Evolutionary conservation across 2,113 vertebrate genomes (phyloP), one percentile per base, ranked within the genome.

Genomic region (Esox niger): DNA sequence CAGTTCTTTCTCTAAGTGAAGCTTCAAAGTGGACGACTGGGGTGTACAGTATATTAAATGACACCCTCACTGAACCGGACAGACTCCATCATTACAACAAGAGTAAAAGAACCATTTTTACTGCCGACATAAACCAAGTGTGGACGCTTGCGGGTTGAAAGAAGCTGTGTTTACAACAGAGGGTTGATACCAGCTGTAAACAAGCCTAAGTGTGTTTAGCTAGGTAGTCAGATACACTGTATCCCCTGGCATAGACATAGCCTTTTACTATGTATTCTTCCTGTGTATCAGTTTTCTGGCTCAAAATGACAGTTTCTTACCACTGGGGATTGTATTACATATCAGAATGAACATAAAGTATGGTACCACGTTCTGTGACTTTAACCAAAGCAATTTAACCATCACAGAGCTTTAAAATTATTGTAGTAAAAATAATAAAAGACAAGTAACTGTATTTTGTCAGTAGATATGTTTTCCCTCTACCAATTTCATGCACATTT

Each of bases 311-410:
- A 54, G 23, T 54, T 8, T 54, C 23, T 54, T n/a, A 49, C 13
- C 46, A 49, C 46, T 17, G 46, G n/a, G 49, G 6, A 67, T 73
- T 65, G 26, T 68, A 56, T 21, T 43, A 15, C 38, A 15, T 43
- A 15, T 43, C 3, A 17, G 38, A 43, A 43, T 10, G 38, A 43
- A 43, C n/a, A n/a, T n/a, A n/a, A n/a, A 43, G 17, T 43, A 17
- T 17, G 38, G 13, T 43, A 43, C 38, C n/a, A 4, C 17, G 38
- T 43, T 43, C 15, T 15, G 38, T 43, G 38, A 68, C 59, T 74
- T 80, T 81, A 60, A 85, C 86, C 81, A 78, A n/a, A 87, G 87
- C 85, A 64, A 80, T 83, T 86, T 80, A 74, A 83, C 27, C 78
- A 80, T 65, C 62, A 66, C 66, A 77, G 23, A 71, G 35, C 75